Evolutionary conservation across 2,113 vertebrate genomes (phyloP).

Genomic region (Grus americana): DNA sequence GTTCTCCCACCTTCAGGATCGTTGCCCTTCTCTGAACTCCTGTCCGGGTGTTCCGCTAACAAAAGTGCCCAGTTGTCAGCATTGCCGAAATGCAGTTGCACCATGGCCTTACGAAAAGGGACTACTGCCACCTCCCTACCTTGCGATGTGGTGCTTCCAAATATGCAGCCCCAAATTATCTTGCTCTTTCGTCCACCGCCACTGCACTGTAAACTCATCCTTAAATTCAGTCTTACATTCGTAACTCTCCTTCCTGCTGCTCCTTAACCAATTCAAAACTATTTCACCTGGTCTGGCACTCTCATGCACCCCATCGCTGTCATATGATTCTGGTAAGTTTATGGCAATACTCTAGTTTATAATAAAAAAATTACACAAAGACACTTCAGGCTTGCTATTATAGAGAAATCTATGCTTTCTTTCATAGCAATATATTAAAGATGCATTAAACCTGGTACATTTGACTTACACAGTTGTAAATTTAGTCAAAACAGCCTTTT

Average conservation of each 20-base stretch:
- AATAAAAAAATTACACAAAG: neutral
- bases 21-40: neutral
- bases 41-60: neutral
- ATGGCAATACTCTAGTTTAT: neutral
- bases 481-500: neutral
- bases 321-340: neutral
- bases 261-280: neutral
- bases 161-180: neutral
- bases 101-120: neutral
- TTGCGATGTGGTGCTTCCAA: neutral
- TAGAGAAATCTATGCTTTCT: neutral
- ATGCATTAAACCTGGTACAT: neutral
- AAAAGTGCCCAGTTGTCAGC: neutral
- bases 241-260: neutral
- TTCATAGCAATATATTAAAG: neutral
- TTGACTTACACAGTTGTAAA: neutral
- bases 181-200: neutral
- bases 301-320: neutral
- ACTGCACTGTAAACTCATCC: neutral
- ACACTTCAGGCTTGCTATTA: neutral
- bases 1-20: neutral
- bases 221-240: neutral
- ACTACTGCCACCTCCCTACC: neutral
- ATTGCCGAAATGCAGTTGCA: neutral
- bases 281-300: neutral